These are phyloP conservation scores for Alligator sinensis DNA, from an alignment of 2,113 vertebrate genomes.

Conservation along the genomic window DNA sequence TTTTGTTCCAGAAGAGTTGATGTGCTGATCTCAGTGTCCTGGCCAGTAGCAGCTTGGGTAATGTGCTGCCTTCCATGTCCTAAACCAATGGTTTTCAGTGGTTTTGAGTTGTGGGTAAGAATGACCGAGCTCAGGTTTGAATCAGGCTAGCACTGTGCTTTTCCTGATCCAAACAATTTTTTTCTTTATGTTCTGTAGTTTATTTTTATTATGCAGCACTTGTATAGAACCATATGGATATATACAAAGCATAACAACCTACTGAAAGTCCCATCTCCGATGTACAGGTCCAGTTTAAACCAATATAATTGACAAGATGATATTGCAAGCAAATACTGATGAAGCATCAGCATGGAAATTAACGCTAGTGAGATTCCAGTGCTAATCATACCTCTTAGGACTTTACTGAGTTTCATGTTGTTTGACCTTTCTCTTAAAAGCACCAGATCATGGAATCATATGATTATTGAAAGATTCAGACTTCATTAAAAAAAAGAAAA, in stretches of 20 bases:
- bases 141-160: neutral
- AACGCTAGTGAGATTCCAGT: neutral
- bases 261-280: neutral
- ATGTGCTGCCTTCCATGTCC: neutral
- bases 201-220: neutral
- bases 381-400: accelerated
- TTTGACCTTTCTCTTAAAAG: neutral
- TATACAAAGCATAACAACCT: neutral
- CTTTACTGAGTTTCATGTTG: neutral
- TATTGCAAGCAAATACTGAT: neutral
- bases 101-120: no score
- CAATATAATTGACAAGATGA: neutral
- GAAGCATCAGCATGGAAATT: neutral
- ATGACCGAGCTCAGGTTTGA: no score
- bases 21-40: slow-evolving; percentile 29
- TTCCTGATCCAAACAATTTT: neutral
- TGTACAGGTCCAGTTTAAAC: neutral
- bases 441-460: neutral
- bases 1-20: slow-evolving; percentile 26
- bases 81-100: neutral
- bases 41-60: neutral
- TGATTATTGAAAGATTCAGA: neutral
- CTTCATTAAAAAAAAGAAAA: neutral
- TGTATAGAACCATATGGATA: neutral
- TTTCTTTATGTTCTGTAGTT: neutral